Evolutionary conservation across 2,113 vertebrate species (phyloP).

Genomic region (Caranx ignobilis): DNA sequence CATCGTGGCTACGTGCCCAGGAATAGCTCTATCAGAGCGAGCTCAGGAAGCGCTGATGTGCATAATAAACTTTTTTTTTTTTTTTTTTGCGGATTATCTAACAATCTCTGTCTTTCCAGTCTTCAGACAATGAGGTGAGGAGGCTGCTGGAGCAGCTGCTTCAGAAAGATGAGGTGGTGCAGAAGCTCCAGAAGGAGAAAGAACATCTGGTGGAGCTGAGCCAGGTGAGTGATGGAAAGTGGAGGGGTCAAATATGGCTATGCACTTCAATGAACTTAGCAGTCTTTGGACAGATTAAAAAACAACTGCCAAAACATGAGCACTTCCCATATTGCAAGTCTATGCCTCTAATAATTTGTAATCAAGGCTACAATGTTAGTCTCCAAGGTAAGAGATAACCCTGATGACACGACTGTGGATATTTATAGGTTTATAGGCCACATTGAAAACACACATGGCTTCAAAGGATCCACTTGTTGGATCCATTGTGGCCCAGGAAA

Average conservation of each 20-base stretch:
- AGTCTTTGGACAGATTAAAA: too few species aligned
- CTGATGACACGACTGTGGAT: too few species aligned
- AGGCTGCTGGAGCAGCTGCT: slow-evolving; percentile 77
- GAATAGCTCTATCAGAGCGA: neutral
- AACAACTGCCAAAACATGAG: too few species aligned
- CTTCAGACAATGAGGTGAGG: slow-evolving; percentile 69
- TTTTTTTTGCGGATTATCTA: neutral
- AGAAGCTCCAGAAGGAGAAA: slow-evolving; percentile 82
- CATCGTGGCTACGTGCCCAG: slow-evolving; percentile 6
- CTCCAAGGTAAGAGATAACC: too few species aligned
- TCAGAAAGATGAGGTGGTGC: slow-evolving; percentile 70
- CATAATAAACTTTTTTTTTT: neutral
- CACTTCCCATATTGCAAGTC: too few species aligned
- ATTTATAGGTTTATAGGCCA: too few species aligned
- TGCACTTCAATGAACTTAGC: too few species aligned
- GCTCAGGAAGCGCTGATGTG: neutral
- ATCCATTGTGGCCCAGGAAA: too few species aligned
- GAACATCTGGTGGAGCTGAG: slow-evolving; percentile 82
- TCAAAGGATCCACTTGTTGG: too few species aligned
- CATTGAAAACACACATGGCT: too few species aligned
- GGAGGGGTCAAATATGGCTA: neutral
- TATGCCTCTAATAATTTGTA: too few species aligned
- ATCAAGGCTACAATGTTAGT: too few species aligned
- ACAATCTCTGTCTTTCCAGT: slow-evolving; percentile 45
- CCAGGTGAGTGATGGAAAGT: slow-evolving; percentile 67